Evolutionary conservation across 2,888 invertebrate species (phyloP).

Genomic region (Zhengitettix transpicula): DNA sequence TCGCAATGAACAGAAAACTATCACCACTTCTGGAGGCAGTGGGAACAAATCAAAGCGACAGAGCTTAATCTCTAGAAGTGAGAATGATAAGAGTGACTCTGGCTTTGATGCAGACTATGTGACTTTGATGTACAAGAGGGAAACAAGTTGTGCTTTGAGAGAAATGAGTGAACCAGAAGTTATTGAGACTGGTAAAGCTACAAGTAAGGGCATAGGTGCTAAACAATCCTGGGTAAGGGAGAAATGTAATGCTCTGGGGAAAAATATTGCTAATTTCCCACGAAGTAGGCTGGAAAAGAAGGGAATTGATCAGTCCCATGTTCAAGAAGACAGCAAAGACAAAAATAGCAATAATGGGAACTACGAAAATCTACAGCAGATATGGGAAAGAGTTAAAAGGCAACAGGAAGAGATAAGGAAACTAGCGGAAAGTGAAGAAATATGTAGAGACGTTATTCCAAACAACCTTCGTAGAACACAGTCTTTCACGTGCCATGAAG

Average conservation of each 20-base stretch:
- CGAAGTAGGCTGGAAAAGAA: neutral
- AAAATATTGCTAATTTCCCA: neutral
- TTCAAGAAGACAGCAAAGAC: slow-evolving; percentile 18
- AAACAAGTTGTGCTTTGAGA: neutral
- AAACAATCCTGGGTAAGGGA: neutral
- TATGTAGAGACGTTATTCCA: slow-evolving; percentile 9
- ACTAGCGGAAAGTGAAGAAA: slow-evolving; percentile 8
- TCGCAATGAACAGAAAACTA: slow-evolving; percentile 11
- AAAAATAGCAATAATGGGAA: slow-evolving; percentile 35
- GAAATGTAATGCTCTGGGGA: neutral
- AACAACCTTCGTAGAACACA: slow-evolving; percentile 19
- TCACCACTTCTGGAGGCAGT: neutral
- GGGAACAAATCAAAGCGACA: neutral
- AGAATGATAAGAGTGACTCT: neutral
- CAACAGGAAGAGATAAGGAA: slow-evolving; percentile 11
- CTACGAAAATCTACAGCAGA: slow-evolving; percentile 39
- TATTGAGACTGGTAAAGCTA: neutral
- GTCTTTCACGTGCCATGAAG: slow-evolving; percentile 15
- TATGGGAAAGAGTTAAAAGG: slow-evolving; percentile 17
- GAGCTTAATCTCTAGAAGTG: neutral
- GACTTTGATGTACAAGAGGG: slow-evolving; percentile 6
- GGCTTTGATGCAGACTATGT: slow-evolving; percentile 7
- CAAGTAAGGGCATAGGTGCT: neutral
- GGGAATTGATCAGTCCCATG: neutral
- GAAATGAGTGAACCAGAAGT: neutral